These are phyloP conservation scores for Epistrophe grossulariae DNA, from an alignment of 2,888 invertebrate species.

Conservation along the genomic window DNA sequence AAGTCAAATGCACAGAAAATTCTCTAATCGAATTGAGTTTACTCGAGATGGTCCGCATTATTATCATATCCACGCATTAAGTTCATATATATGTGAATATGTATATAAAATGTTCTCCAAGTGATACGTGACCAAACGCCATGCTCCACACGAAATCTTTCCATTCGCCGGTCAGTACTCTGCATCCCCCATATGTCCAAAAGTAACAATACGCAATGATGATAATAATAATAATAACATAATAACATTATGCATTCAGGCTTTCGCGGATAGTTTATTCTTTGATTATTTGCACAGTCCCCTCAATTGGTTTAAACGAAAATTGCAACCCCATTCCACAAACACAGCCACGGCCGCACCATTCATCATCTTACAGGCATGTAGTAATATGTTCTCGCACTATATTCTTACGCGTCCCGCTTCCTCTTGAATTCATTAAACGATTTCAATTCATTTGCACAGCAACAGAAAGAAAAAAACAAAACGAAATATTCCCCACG, in stretches of 20 bases:
- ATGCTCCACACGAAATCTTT: slow-evolving; percentile 54
- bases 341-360: slow-evolving; percentile 19
- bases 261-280: slow-evolving; percentile 61
- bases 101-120: slow-evolving; percentile 42
- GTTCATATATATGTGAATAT: neutral
- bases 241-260: slow-evolving; percentile 65
- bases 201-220: neutral
- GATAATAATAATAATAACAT: slow-evolving; percentile 10
- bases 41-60: slow-evolving; percentile 53
- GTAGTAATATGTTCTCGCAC: neutral
- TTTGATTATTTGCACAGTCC: slow-evolving; percentile 73
- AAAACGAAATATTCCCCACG: neutral
- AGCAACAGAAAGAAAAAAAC: slow-evolving; percentile 16
- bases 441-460: slow-evolving; percentile 67
- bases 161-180: slow-evolving; percentile 37
- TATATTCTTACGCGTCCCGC: slow-evolving; percentile 34
- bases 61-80: slow-evolving; percentile 46
- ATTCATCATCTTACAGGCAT: neutral
- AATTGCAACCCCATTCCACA: slow-evolving; percentile 73
- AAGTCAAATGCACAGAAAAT: slow-evolving; percentile 7
- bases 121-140: slow-evolving; percentile 75
- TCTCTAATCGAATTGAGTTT: slow-evolving; percentile 72
- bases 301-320: slow-evolving; percentile 66
- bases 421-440: slow-evolving; percentile 58
- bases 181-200: neutral